phyloP scores from a whole-genome alignment of 2,888 invertebrate species.

The Nomada lathburiana region DNA sequence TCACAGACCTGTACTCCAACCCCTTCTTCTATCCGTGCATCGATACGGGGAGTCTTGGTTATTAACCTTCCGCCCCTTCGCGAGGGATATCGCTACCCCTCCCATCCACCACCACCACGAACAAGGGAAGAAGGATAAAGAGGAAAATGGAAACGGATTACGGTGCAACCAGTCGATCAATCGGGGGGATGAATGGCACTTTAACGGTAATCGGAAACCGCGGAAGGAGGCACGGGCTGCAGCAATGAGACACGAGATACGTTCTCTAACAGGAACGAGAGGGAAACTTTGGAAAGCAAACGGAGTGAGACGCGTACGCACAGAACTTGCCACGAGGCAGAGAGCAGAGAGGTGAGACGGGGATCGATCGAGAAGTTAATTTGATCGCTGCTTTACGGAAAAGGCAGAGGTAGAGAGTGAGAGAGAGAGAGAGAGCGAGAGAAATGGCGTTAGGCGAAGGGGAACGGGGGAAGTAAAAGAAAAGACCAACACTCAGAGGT shows the following conservation, averaged over 20 bases:
- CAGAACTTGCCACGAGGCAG: background rate
- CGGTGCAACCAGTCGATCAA: conserved; percentile 55
- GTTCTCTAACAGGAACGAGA: conserved; percentile 19
- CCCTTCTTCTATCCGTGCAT: background rate
- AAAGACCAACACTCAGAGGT: conserved; percentile 50
- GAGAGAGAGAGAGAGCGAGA: background rate
- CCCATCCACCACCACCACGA: background rate
- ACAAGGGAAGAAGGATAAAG: conserved; percentile 41
- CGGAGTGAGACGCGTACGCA: background rate
- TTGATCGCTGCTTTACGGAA: conserved; percentile 51
- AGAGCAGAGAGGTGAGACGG: conserved; percentile 28
- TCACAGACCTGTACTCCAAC: no score
- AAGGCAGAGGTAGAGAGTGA: background rate
- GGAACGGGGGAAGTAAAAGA: background rate
- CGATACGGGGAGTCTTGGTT: conserved; percentile 25
- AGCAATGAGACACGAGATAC: conserved; percentile 42
- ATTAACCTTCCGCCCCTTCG: conserved; percentile 37
- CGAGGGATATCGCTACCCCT: background rate
- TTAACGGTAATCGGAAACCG: conserved; percentile 60
- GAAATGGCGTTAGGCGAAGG: background rate
- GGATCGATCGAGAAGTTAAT: conserved; percentile 66
- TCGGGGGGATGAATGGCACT: conserved; percentile 58
- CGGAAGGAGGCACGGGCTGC: conserved; percentile 33
- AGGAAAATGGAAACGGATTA: conserved; percentile 61
- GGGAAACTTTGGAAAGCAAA: background rate